Evolutionary conservation across 2,888 invertebrate genomes (phyloP).

Genomic region (Brachynemurus nebulosus): DNA sequence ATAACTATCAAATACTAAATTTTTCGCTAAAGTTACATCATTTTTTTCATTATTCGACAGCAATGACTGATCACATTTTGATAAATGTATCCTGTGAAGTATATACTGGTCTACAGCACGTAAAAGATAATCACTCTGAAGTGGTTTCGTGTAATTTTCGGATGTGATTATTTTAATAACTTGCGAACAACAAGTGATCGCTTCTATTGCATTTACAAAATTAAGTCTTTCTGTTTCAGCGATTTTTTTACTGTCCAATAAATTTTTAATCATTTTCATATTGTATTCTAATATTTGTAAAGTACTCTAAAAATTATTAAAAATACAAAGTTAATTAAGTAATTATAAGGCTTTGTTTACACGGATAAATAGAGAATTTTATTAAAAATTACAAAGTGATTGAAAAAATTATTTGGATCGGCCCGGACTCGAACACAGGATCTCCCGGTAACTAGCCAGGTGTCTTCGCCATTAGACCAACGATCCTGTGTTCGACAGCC

Average conservation of each 20-base stretch:
- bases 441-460: too few relatives aligned
- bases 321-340: too few relatives aligned
- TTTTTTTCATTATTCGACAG: not conserved
- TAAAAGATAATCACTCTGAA: constrained; percentile 5
- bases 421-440: too few relatives aligned
- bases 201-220: constrained; percentile 5
- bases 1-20: constrained; percentile 5
- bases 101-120: constrained; percentile 10
- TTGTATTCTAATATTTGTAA: not conserved
- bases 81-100: constrained; percentile 7
- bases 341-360: too few relatives aligned
- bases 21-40: not conserved
- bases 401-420: too few relatives aligned
- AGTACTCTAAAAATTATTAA: not conserved
- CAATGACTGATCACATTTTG: not conserved
- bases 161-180: constrained; percentile 5
- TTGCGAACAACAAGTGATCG: constrained; percentile 6
- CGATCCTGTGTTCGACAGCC: too few relatives aligned
- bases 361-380: not conserved
- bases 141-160: not conserved
- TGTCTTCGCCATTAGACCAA: too few relatives aligned
- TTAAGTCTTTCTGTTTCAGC: constrained; percentile 7
- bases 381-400: not conserved
- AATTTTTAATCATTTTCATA: constrained; percentile 2
- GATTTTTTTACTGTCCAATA: constrained; percentile 8